A percentile compares a stretch with the other conserved stretches of the same genome.
Conservation (phyloP, 2,113 vertebrate species). For the Prunella himalayana region DNA sequence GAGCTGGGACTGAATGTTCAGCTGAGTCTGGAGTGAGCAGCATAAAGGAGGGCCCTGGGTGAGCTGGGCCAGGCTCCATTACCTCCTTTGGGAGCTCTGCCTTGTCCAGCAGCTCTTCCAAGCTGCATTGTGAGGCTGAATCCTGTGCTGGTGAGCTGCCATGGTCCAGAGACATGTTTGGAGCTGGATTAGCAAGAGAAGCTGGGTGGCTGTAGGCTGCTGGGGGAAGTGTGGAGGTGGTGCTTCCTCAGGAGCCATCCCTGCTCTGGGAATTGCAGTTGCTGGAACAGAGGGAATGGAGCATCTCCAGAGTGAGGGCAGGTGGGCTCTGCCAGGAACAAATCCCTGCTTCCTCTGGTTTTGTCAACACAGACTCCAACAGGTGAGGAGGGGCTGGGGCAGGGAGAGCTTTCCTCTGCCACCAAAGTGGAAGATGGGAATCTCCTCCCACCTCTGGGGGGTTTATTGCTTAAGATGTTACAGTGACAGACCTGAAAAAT, state of each 20-base stretch:
- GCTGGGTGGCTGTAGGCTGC: not conserved
- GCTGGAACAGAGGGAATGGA: accelerated
- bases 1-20: not conserved
- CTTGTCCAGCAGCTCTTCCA: not conserved
- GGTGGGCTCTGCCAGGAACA: not conserved
- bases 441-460: not conserved
- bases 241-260: not conserved
- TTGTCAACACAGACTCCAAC: not conserved
- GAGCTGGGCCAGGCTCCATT: not conserved
- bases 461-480: not conserved
- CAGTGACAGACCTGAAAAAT: not conserved
- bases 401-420: not conserved
- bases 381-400: accelerated
- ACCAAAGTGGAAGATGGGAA: not conserved
- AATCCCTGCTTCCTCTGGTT: not conserved
- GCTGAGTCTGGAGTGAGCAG: accelerated
- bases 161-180: not conserved
- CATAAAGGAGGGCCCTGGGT: accelerated
- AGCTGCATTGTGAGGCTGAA: not conserved
- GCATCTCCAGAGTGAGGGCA: not conserved
- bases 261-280: not conserved
- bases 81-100: accelerated
- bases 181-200: not conserved
- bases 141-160: not conserved
- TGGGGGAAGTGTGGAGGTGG: not conserved